Conservation (phyloP, 2,797 vertebrate genomes). For the Pyrocephalus nanus region DNA sequence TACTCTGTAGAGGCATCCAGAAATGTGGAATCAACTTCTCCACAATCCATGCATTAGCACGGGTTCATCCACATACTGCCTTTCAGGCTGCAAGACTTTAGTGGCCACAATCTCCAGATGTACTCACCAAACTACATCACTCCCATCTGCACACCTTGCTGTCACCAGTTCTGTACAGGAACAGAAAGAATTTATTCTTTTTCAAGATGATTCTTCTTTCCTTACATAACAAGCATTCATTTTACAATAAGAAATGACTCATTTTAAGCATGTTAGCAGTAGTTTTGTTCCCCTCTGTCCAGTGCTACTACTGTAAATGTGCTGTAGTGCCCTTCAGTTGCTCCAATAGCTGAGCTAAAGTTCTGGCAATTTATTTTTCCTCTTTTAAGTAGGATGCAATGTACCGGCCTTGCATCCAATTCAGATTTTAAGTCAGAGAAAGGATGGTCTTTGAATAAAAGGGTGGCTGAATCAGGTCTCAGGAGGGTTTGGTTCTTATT, state of each 20-base stretch:
- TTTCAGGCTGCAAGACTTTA: not conserved
- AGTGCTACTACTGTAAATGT: not conserved
- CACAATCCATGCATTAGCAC: not conserved
- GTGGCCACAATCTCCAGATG: not conserved
- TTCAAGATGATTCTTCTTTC: not conserved
- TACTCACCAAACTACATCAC: not conserved
- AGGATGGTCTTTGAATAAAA: not conserved
- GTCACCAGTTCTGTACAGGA: not conserved
- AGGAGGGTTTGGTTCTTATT: not conserved
- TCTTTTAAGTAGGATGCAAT: conserved; percentile 8
- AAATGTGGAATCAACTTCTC: not conserved
- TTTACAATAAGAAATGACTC: conserved; percentile 16
- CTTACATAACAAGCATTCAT: conserved; percentile 21
- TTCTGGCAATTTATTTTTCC: conserved; percentile 36
- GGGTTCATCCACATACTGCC: not conserved
- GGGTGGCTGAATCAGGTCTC: not conserved
- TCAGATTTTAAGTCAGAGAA: conserved; percentile 32
- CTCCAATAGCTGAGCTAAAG: not conserved
- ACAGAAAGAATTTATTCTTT: not conserved
- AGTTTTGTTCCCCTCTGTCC: not conserved
- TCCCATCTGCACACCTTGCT: not conserved
- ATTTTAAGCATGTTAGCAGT: not conserved
- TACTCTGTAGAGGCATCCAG: not conserved
- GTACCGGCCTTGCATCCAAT: not conserved
- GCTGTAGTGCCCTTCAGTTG: conserved; percentile 9